phyloP scores from a whole-genome alignment of 2,888 invertebrate species.

The Euzophera pinguis region DNA sequence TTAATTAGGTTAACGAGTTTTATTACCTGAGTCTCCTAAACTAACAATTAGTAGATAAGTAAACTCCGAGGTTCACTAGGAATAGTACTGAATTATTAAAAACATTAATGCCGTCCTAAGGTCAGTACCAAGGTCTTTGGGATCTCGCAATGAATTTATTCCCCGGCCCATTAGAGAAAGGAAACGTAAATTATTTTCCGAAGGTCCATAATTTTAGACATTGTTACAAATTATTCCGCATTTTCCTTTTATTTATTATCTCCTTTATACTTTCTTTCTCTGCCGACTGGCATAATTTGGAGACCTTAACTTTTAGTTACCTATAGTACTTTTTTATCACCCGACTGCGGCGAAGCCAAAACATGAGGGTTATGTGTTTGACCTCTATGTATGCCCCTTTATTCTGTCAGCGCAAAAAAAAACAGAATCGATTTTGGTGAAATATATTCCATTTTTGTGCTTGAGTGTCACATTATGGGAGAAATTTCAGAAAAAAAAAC shows the following conservation, averaged over 20 bases:
- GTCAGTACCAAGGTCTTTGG: neutral
- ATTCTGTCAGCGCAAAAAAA: too few species aligned
- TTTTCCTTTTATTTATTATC: neutral
- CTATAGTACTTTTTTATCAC: too few species aligned
- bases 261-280: neutral
- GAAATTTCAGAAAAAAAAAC: too few species aligned
- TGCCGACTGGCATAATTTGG: neutral
- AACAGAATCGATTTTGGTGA: too few species aligned
- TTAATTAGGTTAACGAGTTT: too few species aligned
- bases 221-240: neutral
- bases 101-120: neutral
- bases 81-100: slow-evolving; percentile 3
- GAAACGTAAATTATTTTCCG: slow-evolving; percentile 8
- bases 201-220: slow-evolving; percentile 5
- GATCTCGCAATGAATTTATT: slow-evolving; percentile 10
- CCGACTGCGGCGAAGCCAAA: too few species aligned
- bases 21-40: neutral
- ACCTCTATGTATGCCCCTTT: too few species aligned
- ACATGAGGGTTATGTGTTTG: too few species aligned
- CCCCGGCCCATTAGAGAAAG: slow-evolving; percentile 8
- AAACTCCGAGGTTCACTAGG: neutral
- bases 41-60: neutral
- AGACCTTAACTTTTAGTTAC: too few species aligned
- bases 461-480: too few species aligned
- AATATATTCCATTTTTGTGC: too few species aligned